Base-by-base conservation (phyloP, 2,113 vertebrate species). In the Chlorocebus sabaeus region DNA sequence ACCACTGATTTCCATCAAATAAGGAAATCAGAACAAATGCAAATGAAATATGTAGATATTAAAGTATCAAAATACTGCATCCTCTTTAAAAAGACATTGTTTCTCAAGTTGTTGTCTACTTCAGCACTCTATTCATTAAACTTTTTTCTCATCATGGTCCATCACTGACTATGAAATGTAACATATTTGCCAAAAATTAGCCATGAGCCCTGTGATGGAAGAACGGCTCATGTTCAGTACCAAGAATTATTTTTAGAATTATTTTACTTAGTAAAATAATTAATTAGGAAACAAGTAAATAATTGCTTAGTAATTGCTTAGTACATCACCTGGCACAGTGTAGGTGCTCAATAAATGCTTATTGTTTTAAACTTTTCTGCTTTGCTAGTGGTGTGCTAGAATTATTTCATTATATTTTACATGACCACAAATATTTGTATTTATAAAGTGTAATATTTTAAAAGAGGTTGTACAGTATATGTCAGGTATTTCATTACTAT, bases 181-280 rank as follows among this genome's bases (percentile, higher is more conserved):
- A 67, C 11, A 16, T 16, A 43, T 12, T 82, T 89, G 12, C 86
- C 32, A 96, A n/a, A 61, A 72, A 59, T 35, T 67, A n/a, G 5
- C 1, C 27, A 38, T 80, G 20, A 45, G 13, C 6, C 52, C 8
- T 61, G 0, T n/a, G 59, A 13, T 11, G 30, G 68, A 0, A 45
- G 22, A 76, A 30, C 0, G 30, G 16, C 72, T 81, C 17, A 70
- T 68, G 0, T 30, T 91, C 67, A 75, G 32, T 8, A 61, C 0
- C 16, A 48, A 23, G 1, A 55, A 55, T 55, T 20, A 20, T 8
- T 20, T 55, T 55, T 20, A 55, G 52, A 55, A 55, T 55, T 20
- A 55, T 20, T 55, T 55, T 55, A 55, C 52, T 55, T 55, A 55
- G 52, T 55, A 55, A 55, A 55, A 55, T 20, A 55, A 55, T 20